Conservation (phyloP, 2,113 vertebrate species). For the Galeopterus variegatus region DNA sequence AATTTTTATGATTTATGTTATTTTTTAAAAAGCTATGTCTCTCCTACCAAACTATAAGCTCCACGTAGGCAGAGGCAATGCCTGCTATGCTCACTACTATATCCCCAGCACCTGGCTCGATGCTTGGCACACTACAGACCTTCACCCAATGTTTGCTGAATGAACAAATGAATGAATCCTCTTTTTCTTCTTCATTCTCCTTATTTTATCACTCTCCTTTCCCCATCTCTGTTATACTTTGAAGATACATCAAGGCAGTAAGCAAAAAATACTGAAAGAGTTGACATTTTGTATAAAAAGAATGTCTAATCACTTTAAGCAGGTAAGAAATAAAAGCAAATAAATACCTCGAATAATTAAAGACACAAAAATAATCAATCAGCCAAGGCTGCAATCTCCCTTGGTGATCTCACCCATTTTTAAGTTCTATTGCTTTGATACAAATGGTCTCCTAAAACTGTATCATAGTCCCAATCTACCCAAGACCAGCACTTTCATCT, state of each 20-base stretch:
- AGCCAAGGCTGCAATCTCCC: not conserved
- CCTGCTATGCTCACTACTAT: not conserved
- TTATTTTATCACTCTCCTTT: not conserved
- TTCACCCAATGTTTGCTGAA: not conserved
- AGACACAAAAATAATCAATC: conserved; percentile 36
- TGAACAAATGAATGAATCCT: not conserved
- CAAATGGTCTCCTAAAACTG: not conserved
- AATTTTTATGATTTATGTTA: not conserved
- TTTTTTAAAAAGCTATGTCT: not conserved
- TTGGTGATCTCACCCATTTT: not conserved
- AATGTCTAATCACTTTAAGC: not conserved
- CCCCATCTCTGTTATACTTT: not conserved
- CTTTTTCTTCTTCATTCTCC: not conserved
- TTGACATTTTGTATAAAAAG: not conserved
- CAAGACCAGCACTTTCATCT: not conserved
- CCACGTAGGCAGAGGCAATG: not conserved
- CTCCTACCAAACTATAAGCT: not conserved
- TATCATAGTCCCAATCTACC: not conserved
- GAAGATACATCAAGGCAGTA: not conserved
- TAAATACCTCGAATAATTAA: conserved; percentile 2
- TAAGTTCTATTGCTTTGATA: not conserved
- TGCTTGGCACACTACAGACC: not conserved
- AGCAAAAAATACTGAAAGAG: not conserved
- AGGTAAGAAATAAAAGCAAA: not conserved
- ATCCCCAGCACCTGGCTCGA: not conserved